Percentiles rank a stretch among this genome's conserved stretches.
phyloP scores from a whole-genome alignment of 2,797 vertebrate species.

The Sorex maritimensis region DNA sequence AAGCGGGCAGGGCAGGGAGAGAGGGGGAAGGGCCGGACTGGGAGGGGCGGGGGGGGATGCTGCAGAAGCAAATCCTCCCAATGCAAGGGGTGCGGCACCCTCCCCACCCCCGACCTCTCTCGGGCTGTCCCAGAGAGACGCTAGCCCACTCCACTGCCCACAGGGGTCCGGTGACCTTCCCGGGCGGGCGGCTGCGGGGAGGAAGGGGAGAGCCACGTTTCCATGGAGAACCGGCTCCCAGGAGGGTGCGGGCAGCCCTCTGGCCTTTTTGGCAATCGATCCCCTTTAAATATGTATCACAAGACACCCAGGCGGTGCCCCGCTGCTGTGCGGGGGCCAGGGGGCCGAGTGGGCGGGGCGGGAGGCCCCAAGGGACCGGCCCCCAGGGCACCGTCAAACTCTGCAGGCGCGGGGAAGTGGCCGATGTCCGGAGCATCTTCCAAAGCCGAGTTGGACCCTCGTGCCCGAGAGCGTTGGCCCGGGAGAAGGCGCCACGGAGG shows the following conservation, averaged over 20 bases:
- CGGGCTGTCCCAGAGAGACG: not conserved
- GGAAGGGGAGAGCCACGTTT: slow-evolving; percentile 46
- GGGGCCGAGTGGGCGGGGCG: not conserved
- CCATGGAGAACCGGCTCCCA: slow-evolving; percentile 65
- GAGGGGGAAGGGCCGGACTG: not conserved
- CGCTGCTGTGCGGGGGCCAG: not conserved
- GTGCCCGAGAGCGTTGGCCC: not conserved
- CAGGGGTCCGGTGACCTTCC: not conserved
- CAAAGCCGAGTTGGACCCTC: too few species aligned
- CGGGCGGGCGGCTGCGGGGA: not conserved
- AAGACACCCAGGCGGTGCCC: slow-evolving; percentile 54
- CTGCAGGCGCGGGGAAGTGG: too few species aligned
- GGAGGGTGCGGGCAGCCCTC: not conserved
- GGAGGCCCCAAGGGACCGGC: not conserved
- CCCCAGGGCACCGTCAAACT: too few species aligned
- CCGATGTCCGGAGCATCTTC: too few species aligned
- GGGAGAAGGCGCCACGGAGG: not conserved
- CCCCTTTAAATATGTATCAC: slow-evolving; percentile 83
- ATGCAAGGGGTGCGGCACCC: not conserved
- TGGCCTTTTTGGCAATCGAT: slow-evolving; percentile 74
- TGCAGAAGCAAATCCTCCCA: not conserved
- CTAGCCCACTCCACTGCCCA: not conserved
- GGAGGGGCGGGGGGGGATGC: not conserved
- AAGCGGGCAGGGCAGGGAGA: too few species aligned
- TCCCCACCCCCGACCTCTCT: not conserved